Evolutionary conservation across 1,140 invertebrate genomes (phyloP).

Genomic region (Bathynomus jamesi): DNA sequence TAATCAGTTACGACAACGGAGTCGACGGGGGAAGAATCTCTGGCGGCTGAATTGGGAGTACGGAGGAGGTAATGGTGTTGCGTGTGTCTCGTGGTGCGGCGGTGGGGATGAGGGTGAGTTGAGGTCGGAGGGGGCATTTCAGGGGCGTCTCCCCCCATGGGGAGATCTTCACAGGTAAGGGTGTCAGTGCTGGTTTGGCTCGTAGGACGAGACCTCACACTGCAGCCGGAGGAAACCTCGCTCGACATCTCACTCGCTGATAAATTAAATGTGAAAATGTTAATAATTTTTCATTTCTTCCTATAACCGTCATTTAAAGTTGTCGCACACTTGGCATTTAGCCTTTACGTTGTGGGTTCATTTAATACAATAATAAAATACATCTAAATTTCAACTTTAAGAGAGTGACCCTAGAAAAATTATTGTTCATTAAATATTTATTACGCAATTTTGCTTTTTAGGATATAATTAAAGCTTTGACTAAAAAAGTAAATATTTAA

Average conservation of each 20-base stretch:
- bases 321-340: too few species aligned
- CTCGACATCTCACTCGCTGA: constrained; percentile 36
- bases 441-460: too few species aligned
- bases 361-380: too few species aligned
- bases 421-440: too few species aligned
- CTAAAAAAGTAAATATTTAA: too few species aligned
- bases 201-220: constrained; percentile 34
- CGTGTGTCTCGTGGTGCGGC: constrained; percentile 1
- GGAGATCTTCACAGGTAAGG: constrained; percentile 31
- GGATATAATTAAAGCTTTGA: too few species aligned
- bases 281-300: too few species aligned
- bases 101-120: constrained; percentile 1
- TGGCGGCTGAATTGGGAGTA: not conserved
- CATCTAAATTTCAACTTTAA: too few species aligned
- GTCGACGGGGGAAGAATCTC: constrained; percentile 20
- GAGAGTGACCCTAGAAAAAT: too few species aligned
- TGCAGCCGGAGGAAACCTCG: constrained; percentile 35
- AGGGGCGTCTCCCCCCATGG: not conserved
- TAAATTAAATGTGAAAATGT: constrained; percentile 7
- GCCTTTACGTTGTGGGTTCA: too few species aligned
- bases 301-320: too few species aligned
- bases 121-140: not conserved
- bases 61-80: not conserved
- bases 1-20: constrained; percentile 30
- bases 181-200: constrained; percentile 37